These are phyloP conservation scores for Phytoseiulus persimilis DNA, from an alignment of 2,888 invertebrate genomes.

Conservation along the genomic window DNA sequence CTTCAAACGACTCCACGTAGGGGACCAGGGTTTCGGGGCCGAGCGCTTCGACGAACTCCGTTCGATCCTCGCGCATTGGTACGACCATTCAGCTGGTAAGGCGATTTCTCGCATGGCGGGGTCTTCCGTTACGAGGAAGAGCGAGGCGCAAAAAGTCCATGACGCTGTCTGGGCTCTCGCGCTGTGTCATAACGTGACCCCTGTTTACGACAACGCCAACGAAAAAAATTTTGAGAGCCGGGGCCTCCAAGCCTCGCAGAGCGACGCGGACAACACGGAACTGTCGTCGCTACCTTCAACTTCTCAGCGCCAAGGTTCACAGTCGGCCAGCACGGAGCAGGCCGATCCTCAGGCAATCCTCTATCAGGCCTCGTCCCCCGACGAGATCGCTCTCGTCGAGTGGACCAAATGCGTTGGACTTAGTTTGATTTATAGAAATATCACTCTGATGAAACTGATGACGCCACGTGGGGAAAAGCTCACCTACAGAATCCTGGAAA, in stretches of 20 bases:
- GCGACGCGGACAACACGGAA: neutral
- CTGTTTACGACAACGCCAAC: constrained; percentile 66
- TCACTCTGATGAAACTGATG: constrained; percentile 55
- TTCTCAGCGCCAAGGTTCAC: neutral
- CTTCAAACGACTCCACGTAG: constrained; percentile 33
- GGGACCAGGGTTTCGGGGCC: constrained; percentile 9
- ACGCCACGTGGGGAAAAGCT: constrained; percentile 54
- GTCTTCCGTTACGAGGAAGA: too few species aligned
- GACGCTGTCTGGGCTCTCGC: constrained; percentile 88
- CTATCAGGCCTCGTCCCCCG: constrained; percentile 27
- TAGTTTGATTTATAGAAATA: constrained; percentile 57
- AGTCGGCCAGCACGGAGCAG: neutral
- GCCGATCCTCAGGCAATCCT: neutral
- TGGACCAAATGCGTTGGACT: constrained; percentile 66
- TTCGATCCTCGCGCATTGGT: constrained; percentile 5
- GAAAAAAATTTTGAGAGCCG: neutral
- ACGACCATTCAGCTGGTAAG: neutral
- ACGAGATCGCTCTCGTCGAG: constrained; percentile 61
- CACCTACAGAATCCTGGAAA: constrained; percentile 59
- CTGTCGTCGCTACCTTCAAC: constrained; percentile 38
- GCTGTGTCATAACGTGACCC: constrained; percentile 97
- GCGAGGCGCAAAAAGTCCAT: constrained; percentile 55
- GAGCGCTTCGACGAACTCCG: constrained; percentile 23
- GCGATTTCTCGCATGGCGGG: too few species aligned
- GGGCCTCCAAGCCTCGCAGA: too few species aligned